Evolutionary conservation across 2,797 vertebrate species (phyloP), one percentile per base, ranked within the genome.

Genomic region (Eulemur mongoz): DNA sequence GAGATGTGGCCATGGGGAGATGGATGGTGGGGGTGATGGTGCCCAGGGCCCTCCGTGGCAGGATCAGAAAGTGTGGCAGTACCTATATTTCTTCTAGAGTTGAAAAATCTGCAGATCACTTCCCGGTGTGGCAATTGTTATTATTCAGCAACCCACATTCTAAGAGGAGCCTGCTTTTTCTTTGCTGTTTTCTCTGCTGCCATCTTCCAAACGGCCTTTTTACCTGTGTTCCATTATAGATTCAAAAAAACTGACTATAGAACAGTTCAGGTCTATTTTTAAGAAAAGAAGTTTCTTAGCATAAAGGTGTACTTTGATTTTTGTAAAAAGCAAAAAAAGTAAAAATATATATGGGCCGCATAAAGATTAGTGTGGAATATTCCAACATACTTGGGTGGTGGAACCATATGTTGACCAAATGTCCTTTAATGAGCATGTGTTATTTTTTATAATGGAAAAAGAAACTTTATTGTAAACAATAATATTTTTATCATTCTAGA

Each of bases 111-210:
- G 35, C 48, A 85, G 45, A 38, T 88, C 50, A 83, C 63, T 43
- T 82, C 67, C 78, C 86, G 83, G 52, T 3, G 13, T 52, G 57
- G 52, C 22, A 1, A 57, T 48, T 35, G 92, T 78, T 89, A 83
- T 87, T 96, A 80, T 82, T 96, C 94, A 95, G 70, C 82, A 89
- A 61, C 17, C 86, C 48, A 30, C 11, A 80, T 89, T 89, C 59
- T 91, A 76, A 84, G 67, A 91, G 48, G 30, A 81, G 32, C 12
- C 50, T 61, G 40, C 65, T 81, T 93, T 96, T 87, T 35, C 93
- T 97, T 89, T 96, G 67, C 93, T 97, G 86, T 94, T 93, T 89
- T 75, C 59, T 96, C 79, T 70, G 43, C 52, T 73, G 80, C 84
- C 54, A 73, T 87, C 87, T 67, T 90, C 76, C 48, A 48, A 81